A percentile compares a stretch with the other conserved stretches of the same genome.
Conservation (phyloP, 2,113 vertebrate genomes). For the Cairina moschata region DNA sequence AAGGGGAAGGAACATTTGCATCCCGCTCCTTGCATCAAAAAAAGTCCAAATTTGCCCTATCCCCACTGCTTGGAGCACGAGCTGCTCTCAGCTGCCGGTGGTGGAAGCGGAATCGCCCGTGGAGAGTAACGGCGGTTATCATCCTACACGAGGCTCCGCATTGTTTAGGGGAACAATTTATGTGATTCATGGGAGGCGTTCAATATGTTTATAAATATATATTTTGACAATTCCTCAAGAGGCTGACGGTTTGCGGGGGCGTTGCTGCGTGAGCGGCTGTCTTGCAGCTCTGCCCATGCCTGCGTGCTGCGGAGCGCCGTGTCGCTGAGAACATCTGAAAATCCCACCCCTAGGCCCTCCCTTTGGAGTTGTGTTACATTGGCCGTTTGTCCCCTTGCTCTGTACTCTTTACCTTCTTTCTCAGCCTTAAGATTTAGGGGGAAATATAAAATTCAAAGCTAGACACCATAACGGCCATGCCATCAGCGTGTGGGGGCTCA, state of each 20-base stretch:
- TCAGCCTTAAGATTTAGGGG: not conserved
- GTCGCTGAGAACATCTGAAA: not conserved
- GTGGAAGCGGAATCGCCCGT: not conserved
- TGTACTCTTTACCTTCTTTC: not conserved
- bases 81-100: not conserved
- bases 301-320: accelerated
- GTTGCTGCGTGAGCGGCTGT: not conserved
- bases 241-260: not conserved
- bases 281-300: not conserved
- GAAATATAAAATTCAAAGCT: not conserved
- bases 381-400: not conserved
- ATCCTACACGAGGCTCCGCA: not conserved
- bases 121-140: not conserved
- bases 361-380: accelerated
- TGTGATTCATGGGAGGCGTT: not conserved
- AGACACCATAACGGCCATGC: not conserved
- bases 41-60: not conserved
- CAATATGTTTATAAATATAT: not conserved
- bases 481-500: not conserved
- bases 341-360: not conserved
- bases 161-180: not conserved
- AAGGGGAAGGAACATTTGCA: not conserved
- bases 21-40: not conserved
- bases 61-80: not conserved
- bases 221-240: not conserved